Base-by-base conservation (phyloP, 2,888 invertebrate genomes). In the Folsomia manolachei region DNA sequence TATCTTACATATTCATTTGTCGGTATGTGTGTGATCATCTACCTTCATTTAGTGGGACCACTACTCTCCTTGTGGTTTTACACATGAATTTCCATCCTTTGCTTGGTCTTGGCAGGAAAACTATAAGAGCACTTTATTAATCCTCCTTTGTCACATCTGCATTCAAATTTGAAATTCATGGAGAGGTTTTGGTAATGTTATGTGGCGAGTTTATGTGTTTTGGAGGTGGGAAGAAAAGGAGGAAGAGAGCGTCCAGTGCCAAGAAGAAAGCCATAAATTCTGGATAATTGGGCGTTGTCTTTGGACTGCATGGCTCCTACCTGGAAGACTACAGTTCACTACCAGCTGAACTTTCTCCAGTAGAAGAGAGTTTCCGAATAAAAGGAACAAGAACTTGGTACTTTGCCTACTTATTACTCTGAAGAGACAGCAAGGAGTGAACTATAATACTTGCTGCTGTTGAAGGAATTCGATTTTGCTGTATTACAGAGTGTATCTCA, bases 261-360 rank as follows among this genome's bases (percentile, higher is more conserved):
- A 39, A 39, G 39, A 39, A 66, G 60, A 27, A 56, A 60, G 61
- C 61, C 65, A 73, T 73, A 73, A 73, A 73, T 73, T 67, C 56
- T 19, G 27, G 67, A 71, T 73, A 73, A 73, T 73, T 73, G 70
- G 73, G 39, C 39, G 39, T 39, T 39, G 39, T 39, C 39, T 39
- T 14, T 39, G 39, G 39, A 39, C 39, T 39, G 39, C 39, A 39
- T 39, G 14, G 39, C 39, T 39, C 39, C 4, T 14, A 14, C 4
- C 39, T 39, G 39, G 4, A 39, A 14, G 14, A 14, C 4, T 39
- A 39, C 39, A 39, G n/a, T n/a, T n/a, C n/a, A n/a, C n/a, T 39
- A 39, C 39, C 39, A 9, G 39, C 39, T 39, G 39, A 39, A 14
- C 4, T 39, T 14, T 14, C 39, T 9, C 39, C 7, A 39, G 7